Evolutionary conservation across 2,113 vertebrate genomes (phyloP).

Genomic region (Ancistrus triradiatus): DNA sequence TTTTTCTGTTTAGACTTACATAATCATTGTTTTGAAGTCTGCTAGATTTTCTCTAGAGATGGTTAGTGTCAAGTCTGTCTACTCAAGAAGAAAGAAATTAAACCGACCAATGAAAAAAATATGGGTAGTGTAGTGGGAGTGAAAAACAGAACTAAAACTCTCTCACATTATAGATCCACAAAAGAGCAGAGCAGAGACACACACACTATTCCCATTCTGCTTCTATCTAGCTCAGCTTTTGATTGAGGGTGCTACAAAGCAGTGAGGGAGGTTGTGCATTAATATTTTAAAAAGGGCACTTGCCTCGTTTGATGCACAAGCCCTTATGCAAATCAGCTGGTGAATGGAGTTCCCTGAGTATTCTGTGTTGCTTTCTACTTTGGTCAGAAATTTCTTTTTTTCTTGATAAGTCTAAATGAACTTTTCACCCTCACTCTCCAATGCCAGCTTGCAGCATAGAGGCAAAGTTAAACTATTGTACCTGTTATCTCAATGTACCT

Average conservation of each 20-base stretch:
- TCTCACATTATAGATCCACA: slow-evolving; percentile 61
- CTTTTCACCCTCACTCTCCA: slow-evolving; percentile 90
- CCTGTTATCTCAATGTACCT: no score
- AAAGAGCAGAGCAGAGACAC: slow-evolving; percentile 50
- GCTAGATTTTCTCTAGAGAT: slow-evolving; percentile 51
- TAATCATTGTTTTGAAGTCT: slow-evolving; percentile 56
- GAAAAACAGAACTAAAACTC: slow-evolving; percentile 50
- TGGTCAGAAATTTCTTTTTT: slow-evolving; percentile 68
- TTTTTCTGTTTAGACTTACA: slow-evolving; percentile 50
- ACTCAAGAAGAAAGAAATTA: slow-evolving; percentile 48
- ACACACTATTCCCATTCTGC: slow-evolving; percentile 55
- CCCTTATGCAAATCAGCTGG: slow-evolving; percentile 90
- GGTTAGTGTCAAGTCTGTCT: slow-evolving; percentile 50
- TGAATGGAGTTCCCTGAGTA: slow-evolving; percentile 81
- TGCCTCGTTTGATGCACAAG: slow-evolving; percentile 86
- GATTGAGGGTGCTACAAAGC: slow-evolving; percentile 84
- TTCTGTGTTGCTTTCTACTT: slow-evolving; percentile 79
- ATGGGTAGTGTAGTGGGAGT: slow-evolving; percentile 31
- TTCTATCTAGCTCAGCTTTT: slow-evolving; percentile 80
- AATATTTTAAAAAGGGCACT: slow-evolving; percentile 95
- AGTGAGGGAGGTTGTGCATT: slow-evolving; percentile 80
- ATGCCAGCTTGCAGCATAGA: slow-evolving; percentile 67
- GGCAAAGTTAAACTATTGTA: slow-evolving; percentile 65
- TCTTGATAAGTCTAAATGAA: slow-evolving; percentile 82
- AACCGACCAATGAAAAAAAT: slow-evolving; percentile 51